These are phyloP conservation scores for Sebastes matsubarae DNA, from an alignment of 2,797 vertebrate species.

Conservation along the genomic window DNA sequence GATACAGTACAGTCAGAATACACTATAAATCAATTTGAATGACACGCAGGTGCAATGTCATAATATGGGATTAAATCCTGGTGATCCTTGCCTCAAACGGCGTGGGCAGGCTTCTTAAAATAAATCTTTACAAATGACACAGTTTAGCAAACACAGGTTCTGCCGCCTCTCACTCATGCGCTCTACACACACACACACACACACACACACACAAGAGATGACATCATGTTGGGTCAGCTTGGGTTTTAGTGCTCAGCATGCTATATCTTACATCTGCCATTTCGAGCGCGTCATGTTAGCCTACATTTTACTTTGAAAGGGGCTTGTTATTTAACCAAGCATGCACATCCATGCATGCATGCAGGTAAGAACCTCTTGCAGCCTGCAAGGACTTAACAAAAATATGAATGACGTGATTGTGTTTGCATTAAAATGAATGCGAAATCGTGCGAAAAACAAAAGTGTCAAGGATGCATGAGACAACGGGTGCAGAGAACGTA, in stretches of 20 bases:
- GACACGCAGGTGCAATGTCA: constrained; percentile 24
- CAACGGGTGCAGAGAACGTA: constrained; percentile 2
- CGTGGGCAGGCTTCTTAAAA: constrained; percentile 15
- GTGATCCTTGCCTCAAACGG: background rate
- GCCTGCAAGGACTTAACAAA: background rate
- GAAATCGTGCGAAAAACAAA: background rate
- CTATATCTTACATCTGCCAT: constrained; percentile 64
- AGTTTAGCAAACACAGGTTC: constrained; percentile 50
- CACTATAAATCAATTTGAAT: background rate
- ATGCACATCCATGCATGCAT: background rate
- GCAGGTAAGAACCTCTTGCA: background rate
- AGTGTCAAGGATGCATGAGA: background rate
- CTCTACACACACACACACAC: constrained; percentile 34
- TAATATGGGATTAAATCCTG: background rate
- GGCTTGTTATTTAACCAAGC: constrained; percentile 35
- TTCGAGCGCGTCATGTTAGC: constrained; percentile 60
- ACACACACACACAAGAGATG: constrained; percentile 42
- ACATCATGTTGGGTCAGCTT: constrained; percentile 81
- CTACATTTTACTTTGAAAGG: constrained; percentile 46
- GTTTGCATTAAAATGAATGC: background rate
- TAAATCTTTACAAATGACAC: constrained; percentile 44
- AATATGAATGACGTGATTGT: constrained; percentile 16
- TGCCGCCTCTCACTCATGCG: constrained; percentile 68
- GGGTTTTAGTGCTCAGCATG: constrained; percentile 66
- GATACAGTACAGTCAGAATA: background rate